These are phyloP conservation scores for Phenganax stokvisi DNA, from an alignment of 92 coral and sea anemone genomes.

Conservation along the genomic window DNA sequence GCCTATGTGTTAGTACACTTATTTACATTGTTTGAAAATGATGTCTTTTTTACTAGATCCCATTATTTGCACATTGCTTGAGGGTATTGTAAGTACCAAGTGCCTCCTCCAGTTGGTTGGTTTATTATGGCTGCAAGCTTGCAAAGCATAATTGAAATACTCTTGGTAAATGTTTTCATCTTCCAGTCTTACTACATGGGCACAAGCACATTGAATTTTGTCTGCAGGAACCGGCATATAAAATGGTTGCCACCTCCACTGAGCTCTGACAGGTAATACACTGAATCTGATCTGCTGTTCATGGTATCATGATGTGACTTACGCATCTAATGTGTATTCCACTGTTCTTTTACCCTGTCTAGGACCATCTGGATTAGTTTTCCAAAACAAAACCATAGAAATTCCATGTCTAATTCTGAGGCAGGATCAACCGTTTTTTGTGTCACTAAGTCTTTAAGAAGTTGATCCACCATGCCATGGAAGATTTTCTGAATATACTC, in stretches of 20 bases:
- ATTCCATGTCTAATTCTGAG: conserved; percentile 50
- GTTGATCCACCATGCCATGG: conserved; percentile 50
- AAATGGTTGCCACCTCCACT: conserved; percentile 51
- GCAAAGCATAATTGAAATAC: conserved; percentile 52
- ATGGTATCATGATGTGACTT: conserved; percentile 56
- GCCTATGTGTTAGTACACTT: background rate
- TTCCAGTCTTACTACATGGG: conserved; percentile 43
- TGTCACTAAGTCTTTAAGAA: conserved; percentile 40
- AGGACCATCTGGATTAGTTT: conserved; percentile 43
- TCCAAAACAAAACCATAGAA: conserved; percentile 61
- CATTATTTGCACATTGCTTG: conserved; percentile 46
- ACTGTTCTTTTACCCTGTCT: conserved; percentile 53
- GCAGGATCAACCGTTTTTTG: conserved; percentile 45
- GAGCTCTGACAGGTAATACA: conserved; percentile 59
- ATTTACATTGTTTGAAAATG: background rate
- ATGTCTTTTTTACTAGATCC: background rate
- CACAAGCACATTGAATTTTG: conserved; percentile 49
- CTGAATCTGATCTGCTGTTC: conserved; percentile 58
- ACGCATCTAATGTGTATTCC: conserved; percentile 61
- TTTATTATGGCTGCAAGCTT: conserved; percentile 35
- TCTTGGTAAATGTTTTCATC: conserved; percentile 51
- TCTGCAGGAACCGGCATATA: conserved; percentile 51
- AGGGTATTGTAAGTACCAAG: conserved; percentile 48
- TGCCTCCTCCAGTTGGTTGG: conserved; percentile 50
- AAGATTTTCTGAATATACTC: conserved; percentile 38